These are phyloP conservation scores for Cherax quadricarinatus DNA, from an alignment of 1,140 invertebrate genomes.

Conservation along the genomic window DNA sequence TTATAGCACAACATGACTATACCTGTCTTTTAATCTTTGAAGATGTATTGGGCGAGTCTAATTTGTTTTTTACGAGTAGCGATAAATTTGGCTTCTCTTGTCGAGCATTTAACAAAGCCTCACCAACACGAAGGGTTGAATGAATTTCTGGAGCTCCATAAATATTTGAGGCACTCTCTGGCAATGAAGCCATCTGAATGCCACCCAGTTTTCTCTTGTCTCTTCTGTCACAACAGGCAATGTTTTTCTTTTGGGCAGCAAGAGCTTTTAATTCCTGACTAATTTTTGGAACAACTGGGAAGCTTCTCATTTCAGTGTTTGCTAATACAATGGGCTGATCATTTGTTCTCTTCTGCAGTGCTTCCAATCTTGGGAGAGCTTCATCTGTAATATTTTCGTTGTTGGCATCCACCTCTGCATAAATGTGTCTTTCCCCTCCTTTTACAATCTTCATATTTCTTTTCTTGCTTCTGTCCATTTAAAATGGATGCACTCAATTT, in stretches of 20 bases:
- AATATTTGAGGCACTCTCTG: neutral
- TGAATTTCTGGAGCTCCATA: constrained; percentile 27
- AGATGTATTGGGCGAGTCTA: constrained; percentile 22
- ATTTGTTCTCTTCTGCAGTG: neutral
- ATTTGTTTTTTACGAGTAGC: neutral
- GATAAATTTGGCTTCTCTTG: constrained; percentile 13
- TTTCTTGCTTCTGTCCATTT: neutral
- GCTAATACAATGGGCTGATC: neutral
- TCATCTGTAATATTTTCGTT: neutral
- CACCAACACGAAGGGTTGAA: constrained; percentile 8
- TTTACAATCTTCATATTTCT: neutral
- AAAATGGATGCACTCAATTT: neutral
- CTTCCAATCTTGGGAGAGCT: neutral
- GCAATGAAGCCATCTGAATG: neutral
- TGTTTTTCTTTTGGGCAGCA: constrained; percentile 6
- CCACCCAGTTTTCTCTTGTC: neutral
- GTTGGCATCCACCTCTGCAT: neutral
- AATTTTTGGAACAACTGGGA: neutral
- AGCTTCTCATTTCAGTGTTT: neutral
- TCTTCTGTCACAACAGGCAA: neutral
- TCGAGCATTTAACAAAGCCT: neutral
- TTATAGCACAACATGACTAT: neutral
- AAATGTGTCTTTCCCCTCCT: constrained; percentile 35
- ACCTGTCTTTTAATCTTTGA: constrained; percentile 32
- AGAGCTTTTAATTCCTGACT: neutral